Percentiles rank a stretch among this genome's conserved stretches.
phyloP scores from a whole-genome alignment of 2,797 vertebrate species.

The Tragopan temminckii region DNA sequence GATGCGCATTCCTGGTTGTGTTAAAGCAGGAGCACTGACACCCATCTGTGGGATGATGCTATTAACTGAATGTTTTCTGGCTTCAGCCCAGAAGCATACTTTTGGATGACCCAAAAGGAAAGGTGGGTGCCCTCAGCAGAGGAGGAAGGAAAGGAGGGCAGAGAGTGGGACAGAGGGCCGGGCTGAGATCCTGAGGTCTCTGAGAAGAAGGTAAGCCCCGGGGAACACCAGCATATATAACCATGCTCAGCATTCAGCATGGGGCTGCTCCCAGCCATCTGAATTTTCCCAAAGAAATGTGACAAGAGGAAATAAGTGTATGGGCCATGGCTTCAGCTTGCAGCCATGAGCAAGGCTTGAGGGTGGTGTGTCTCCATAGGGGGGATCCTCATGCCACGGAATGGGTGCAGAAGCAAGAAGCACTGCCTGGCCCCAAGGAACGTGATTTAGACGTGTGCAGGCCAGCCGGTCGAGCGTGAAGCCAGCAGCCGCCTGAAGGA shows the following conservation, averaged over 20 bases:
- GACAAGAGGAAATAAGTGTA: not conserved
- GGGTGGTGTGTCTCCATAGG: rapidly evolving
- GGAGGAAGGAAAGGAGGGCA: not conserved
- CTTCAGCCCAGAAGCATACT: not conserved
- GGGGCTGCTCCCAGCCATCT: not conserved
- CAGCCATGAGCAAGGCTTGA: not conserved
- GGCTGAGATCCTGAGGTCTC: not conserved
- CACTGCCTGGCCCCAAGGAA: rapidly evolving
- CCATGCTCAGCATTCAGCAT: rapidly evolving
- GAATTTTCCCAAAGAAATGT: not conserved
- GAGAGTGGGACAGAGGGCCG: not conserved
- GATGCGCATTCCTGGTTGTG: not conserved
- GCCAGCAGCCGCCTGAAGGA: not conserved
- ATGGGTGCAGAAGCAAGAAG: not conserved
- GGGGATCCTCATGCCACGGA: not conserved
- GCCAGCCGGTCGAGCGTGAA: not conserved
- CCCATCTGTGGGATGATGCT: not conserved
- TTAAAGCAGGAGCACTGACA: not conserved
- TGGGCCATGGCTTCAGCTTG: rapidly evolving
- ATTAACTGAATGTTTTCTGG: not conserved
- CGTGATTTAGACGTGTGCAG: rapidly evolving
- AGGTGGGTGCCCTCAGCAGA: rapidly evolving
- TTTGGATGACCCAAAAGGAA: not conserved
- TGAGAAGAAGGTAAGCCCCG: not conserved
- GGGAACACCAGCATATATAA: not conserved